Conservation (phyloP, 2,888 invertebrate genomes). For the Morpho deidamia region DNA sequence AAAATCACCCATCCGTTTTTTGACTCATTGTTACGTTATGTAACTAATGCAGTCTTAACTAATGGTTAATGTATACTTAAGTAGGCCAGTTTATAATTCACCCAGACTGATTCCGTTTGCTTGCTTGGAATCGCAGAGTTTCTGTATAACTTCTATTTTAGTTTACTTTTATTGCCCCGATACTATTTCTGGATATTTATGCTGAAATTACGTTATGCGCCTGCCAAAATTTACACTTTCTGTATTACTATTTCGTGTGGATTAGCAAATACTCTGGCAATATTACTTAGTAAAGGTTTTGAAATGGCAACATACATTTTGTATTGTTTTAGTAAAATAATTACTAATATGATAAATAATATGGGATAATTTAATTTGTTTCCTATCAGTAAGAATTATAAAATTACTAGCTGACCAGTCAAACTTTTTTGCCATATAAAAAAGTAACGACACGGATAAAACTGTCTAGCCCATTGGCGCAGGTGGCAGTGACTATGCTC, state of each 20-base stretch:
- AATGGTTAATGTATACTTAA: neutral
- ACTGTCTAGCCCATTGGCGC: too few species aligned
- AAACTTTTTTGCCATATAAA: too few species aligned
- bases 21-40: neutral
- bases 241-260: constrained; percentile 2
- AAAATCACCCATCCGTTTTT: too few species aligned
- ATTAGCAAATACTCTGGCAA: neutral
- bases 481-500: too few species aligned
- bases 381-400: too few species aligned
- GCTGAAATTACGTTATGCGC: constrained; percentile 16
- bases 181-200: constrained; percentile 20
- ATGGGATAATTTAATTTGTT: too few species aligned
- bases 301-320: too few species aligned
- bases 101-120: neutral
- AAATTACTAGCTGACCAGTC: too few species aligned
- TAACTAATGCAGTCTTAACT: neutral
- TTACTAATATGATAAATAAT: too few species aligned
- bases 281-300: too few species aligned
- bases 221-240: constrained; percentile 24
- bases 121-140: constrained; percentile 7
- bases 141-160: constrained; percentile 14
- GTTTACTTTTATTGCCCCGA: constrained; percentile 14
- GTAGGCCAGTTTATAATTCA: neutral
- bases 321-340: too few species aligned
- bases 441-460: too few species aligned